Conservation (phyloP, 2,888 invertebrate species). For the Phytoseiulus persimilis region DNA sequence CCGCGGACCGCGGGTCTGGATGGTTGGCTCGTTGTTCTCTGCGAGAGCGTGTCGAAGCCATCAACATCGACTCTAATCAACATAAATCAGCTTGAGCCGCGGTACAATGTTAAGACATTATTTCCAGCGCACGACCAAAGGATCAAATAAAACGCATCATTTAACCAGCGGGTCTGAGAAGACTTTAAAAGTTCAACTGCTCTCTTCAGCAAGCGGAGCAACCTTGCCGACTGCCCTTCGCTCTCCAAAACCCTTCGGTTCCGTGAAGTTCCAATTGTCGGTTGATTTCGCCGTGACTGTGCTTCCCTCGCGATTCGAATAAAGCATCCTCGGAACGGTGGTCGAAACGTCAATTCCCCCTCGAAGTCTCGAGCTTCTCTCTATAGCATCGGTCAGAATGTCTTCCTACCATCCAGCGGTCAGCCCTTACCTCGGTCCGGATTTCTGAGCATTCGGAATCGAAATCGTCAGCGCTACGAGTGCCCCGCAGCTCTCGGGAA, state of each 20-base stretch:
- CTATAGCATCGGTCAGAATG: too few species aligned
- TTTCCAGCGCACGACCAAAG: neutral
- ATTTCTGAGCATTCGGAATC: neutral
- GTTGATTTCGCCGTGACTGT: neutral
- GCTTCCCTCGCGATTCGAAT: neutral
- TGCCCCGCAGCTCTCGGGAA: neutral
- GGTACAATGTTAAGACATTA: neutral
- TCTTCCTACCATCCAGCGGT: neutral
- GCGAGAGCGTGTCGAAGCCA: neutral
- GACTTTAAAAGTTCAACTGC: neutral
- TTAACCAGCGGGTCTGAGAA: slow-evolving; percentile 6
- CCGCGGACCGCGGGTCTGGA: neutral
- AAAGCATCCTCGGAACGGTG: neutral
- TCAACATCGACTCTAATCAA: slow-evolving; percentile 5
- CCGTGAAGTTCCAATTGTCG: neutral
- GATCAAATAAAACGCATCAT: slow-evolving; percentile 38
- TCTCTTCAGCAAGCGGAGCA: neutral
- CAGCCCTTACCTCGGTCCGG: neutral
- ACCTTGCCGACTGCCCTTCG: neutral
- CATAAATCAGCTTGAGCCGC: neutral
- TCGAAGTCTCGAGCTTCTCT: too few species aligned
- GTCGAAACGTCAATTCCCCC: too few species aligned
- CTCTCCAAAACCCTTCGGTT: neutral
- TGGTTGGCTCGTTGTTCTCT: neutral
- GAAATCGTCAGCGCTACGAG: neutral